phyloP scores from a whole-genome alignment of 2,888 invertebrate genomes.

The Eubasilissa splendida region DNA sequence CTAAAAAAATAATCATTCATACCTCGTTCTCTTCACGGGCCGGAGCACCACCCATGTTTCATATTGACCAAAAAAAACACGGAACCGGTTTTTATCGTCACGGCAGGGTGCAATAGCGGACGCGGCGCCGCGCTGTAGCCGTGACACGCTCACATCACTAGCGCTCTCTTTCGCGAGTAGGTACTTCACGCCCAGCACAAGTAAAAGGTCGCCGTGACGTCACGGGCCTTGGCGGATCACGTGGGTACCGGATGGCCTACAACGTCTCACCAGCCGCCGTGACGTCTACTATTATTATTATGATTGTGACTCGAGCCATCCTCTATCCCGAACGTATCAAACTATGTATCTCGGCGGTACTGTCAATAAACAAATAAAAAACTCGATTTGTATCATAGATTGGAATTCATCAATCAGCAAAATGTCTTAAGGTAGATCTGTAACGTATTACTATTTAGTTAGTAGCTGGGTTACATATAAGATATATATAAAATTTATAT shows the following conservation, averaged over 20 bases:
- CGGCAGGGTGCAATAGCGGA: constrained; percentile 17
- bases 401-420: too few species aligned
- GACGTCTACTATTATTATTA: constrained; percentile 19
- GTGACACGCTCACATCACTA: constrained; percentile 28
- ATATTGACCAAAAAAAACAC: constrained; percentile 10
- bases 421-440: too few species aligned
- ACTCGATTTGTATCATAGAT: too few species aligned
- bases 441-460: too few species aligned
- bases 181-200: constrained; percentile 11
- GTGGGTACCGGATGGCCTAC: constrained; percentile 35
- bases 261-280: constrained; percentile 30
- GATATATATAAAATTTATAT: background rate
- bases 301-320: background rate
- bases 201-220: constrained; percentile 42
- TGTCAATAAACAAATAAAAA: too few species aligned
- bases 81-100: constrained; percentile 33
- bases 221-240: constrained; percentile 41
- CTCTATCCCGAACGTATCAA: too few species aligned
- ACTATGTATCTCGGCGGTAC: too few species aligned
- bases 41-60: constrained; percentile 11
- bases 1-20: constrained; percentile 8
- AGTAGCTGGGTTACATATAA: too few species aligned
- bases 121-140: constrained; percentile 2
- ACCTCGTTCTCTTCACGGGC: constrained; percentile 23
- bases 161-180: constrained; percentile 35